phyloP scores from a whole-genome alignment of 2,113 vertebrate genomes.

The Misgurnus mizolepis region DNA sequence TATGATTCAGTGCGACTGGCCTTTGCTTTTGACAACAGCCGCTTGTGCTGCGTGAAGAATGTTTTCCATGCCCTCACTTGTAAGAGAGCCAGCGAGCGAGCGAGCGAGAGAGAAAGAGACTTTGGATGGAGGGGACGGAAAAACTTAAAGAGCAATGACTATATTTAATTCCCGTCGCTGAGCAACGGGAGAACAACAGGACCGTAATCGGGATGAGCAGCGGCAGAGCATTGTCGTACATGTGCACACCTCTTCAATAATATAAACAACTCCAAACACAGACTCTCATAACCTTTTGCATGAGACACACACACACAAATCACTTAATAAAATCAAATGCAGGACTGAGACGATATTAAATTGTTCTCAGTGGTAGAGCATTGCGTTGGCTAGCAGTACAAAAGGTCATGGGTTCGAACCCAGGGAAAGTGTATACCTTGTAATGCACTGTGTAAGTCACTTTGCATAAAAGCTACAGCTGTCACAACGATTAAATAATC shows the following conservation, averaged over 20 bases:
- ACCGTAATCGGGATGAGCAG: constrained; percentile 62
- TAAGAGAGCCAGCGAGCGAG: constrained; percentile 30
- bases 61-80: constrained; percentile 78
- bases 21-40: constrained; percentile 72
- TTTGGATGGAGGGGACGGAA: constrained; percentile 76
- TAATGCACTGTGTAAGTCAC: too few species aligned
- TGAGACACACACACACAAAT: too few species aligned
- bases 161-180: constrained; percentile 78
- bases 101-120: constrained; percentile 59
- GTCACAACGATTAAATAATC: too few species aligned
- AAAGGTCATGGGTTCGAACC: too few species aligned
- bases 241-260: not conserved
- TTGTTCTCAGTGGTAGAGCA: too few species aligned
- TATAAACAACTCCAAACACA: not conserved
- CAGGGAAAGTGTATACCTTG: too few species aligned
- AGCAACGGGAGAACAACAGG: constrained; percentile 73
- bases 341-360: too few species aligned
- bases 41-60: constrained; percentile 70
- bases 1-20: constrained; percentile 65
- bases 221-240: constrained; percentile 51
- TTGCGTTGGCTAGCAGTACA: too few species aligned
- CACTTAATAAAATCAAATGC: too few species aligned
- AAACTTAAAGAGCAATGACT: constrained; percentile 71
- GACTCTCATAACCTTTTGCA: not conserved
- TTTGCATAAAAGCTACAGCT: too few species aligned